Base-by-base conservation (phyloP, 2,113 vertebrate genomes). In the Channa maculata region DNA sequence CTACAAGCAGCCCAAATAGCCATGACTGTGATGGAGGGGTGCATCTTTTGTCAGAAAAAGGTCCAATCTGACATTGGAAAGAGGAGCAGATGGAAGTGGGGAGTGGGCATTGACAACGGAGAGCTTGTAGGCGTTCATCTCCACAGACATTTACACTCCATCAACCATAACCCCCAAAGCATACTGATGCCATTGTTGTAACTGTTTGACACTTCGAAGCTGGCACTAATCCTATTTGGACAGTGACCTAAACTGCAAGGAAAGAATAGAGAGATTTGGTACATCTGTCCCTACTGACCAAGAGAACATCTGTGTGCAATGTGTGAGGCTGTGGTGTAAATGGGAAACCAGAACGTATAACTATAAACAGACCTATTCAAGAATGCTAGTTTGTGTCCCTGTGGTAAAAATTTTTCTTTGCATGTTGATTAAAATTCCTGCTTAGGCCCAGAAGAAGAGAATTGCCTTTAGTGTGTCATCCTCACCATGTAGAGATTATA, bases 211-310 rank as follows among this genome's bases (percentile, higher is more conserved):
- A 88, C 78, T 71, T 77, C 8, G 72, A 89, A 91, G 83, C 80
- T 89, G 85, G 63, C 79, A 65, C 63, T 90, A 91, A 88, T 91
- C 86, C 82, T 85, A 82, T 90, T 89, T 90, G 87, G 79, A 86
- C 85, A 91, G 67, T 74, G 80, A 85, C 69, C 84, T 86, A 76
- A 79, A 88, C 84, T 71, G 71, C 75, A 87, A 67, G 80, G 77
- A 83, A 75, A 87, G 55, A 80, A 65, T 61, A 66, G 81, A 79
- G 64, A 74, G 66, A 61, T 37, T 79, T 80, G 63, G 59, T 67
- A 39, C 79, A 79, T 85, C 75, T 78, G 82, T 87, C 82, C 70
- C 59, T 57, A 50, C 60, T 48, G 64, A 78, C 78, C 66, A 51
- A 46, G 51, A 48, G 58, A 66, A 86, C 77, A 82, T 86, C 62